A percentile compares a stretch with the other conserved stretches of the same genome.
Evolutionary conservation across 2,797 vertebrate species (phyloP).

Genomic region (Lepilemur ruficaudatus): DNA sequence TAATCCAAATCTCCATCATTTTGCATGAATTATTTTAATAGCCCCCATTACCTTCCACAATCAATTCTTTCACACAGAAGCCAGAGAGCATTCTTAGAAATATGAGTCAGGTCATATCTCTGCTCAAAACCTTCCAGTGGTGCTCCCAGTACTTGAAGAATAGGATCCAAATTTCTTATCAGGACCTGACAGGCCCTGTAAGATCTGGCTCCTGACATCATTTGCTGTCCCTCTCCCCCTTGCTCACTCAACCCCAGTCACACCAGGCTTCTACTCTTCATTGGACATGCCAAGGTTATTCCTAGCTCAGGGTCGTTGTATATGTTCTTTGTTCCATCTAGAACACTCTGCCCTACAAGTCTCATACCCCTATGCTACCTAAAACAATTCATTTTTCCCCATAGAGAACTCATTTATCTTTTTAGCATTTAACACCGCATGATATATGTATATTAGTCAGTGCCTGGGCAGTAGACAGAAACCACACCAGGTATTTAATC

Average conservation of each 20-base stretch:
- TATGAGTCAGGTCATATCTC: neutral
- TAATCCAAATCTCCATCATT: neutral
- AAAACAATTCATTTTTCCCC: neutral
- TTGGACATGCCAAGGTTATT: neutral
- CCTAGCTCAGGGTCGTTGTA: neutral
- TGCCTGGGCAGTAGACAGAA: neutral
- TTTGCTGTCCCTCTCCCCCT: neutral
- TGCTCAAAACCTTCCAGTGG: neutral
- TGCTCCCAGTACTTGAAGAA: neutral
- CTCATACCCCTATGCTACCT: neutral
- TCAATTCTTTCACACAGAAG: neutral
- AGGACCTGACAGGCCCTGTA: fast-evolving
- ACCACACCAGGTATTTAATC: neutral
- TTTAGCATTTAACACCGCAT: neutral
- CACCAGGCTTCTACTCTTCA: neutral
- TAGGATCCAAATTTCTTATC: neutral
- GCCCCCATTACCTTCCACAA: neutral
- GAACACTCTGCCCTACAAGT: neutral
- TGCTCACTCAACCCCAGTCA: neutral
- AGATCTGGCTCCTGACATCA: neutral
- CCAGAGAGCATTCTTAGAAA: neutral
- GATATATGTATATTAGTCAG: neutral
- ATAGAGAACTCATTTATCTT: neutral
- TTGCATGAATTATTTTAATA: constrained; percentile 18
- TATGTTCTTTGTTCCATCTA: neutral